These are phyloP conservation scores for Chymomyza amoena DNA, from an alignment of 2,888 invertebrate species.

Conservation along the genomic window DNA sequence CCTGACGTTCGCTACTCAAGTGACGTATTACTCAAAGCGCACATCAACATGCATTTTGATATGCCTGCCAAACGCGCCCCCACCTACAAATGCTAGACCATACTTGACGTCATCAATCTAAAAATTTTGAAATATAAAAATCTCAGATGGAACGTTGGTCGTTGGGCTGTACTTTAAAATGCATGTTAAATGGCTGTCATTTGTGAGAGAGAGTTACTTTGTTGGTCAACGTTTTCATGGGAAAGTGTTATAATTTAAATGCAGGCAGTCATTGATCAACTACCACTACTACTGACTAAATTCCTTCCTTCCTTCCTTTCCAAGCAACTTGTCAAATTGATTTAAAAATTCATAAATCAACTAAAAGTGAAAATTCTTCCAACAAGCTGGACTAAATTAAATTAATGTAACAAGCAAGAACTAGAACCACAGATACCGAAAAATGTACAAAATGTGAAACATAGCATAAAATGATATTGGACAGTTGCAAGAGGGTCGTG, in stretches of 20 bases:
- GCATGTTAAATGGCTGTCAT: constrained; percentile 51
- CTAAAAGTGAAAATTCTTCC: constrained; percentile 38
- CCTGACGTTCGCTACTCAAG: constrained; percentile 49
- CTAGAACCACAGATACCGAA: constrained; percentile 46
- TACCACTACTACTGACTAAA: background rate
- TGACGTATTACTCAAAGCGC: constrained; percentile 56
- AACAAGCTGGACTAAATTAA: constrained; percentile 47
- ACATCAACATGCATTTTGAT: constrained; percentile 44
- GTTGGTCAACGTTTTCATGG: constrained; percentile 53
- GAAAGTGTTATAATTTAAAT: constrained; percentile 69
- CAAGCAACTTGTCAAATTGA: constrained; percentile 61
- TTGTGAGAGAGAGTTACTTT: constrained; percentile 41
- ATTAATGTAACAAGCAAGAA: constrained; percentile 48
- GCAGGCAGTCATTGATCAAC: background rate
- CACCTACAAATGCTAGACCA: constrained; percentile 10
- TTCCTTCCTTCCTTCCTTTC: background rate
- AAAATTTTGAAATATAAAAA: constrained; percentile 9
- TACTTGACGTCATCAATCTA: constrained; percentile 13
- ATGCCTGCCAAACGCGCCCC: constrained; percentile 55
- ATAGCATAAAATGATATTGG: constrained; percentile 69
- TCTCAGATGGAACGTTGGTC: background rate
- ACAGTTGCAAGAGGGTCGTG: constrained; percentile 40
- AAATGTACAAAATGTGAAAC: constrained; percentile 66
- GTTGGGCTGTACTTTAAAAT: constrained; percentile 53
- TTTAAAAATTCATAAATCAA: constrained; percentile 70